Base-by-base conservation (phyloP, 1,140 invertebrate species). In the Spodoptera frugiperda region DNA sequence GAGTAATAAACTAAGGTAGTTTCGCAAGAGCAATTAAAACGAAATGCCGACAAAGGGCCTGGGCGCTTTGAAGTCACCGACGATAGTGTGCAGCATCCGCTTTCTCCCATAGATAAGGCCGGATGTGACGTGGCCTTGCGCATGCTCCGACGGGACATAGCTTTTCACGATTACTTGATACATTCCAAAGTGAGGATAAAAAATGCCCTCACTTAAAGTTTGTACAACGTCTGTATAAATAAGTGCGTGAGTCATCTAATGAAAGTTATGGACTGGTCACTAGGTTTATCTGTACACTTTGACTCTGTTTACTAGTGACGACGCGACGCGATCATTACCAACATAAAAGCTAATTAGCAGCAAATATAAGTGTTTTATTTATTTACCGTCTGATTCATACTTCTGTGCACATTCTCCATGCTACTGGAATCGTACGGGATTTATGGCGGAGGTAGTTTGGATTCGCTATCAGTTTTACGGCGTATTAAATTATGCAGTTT, bases 131-230 rank as follows among this genome's bases (percentile, higher is more conserved):
- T 87, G 90, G 90, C 90, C 91, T 93, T 92, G 88, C 77, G 75
- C 63, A 72, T 30, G 77, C 78, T 33, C 51, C 30, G 61, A 21
- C 61, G 30, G 30, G 81, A 81, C 80, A 86, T 84, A 86, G 90
- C 87, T 92, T 91, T 93, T 93, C 89, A 92, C 91, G 85, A 89
- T 87, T 89, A 89, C 89, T 85, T 84, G 91, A 92, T 85, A 93
- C 84, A 93, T 93, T 93, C 91, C 91, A 81, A 71, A 63, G 83
- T 68, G 57, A 73, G 85, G 82, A 88, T 88, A 89, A 87, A 87
- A 84, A 87, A 61, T 39, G 15, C 74, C 72, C 81, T 46, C 48
- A 65, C 51, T 80, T 78, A 78, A 63, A 80, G 81, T 85, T 87
- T 86, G 71, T 76, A 81, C 74, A 79, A 83, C 70, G 25, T 25